These are phyloP conservation scores for Sitta europaea DNA, from an alignment of 2,113 vertebrate genomes.

Conservation along the genomic window DNA sequence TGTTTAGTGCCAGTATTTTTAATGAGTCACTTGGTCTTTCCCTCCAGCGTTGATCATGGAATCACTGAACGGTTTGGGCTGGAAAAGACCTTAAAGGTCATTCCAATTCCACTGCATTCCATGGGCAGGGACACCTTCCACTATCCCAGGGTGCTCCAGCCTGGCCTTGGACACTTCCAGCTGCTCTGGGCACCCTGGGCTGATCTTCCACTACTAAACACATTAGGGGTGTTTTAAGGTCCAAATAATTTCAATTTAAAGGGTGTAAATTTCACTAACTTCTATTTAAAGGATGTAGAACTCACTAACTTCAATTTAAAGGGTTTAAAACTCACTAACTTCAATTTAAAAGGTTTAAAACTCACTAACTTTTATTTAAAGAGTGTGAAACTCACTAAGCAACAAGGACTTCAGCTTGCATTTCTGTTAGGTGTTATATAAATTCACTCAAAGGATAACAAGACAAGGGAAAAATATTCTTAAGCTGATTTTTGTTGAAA, in stretches of 20 bases:
- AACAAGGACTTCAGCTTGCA: fast-evolving
- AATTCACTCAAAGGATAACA: neutral
- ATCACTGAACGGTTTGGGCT: neutral
- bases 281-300: neutral
- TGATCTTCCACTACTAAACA: neutral
- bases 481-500: neutral
- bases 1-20: neutral
- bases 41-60: neutral
- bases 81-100: neutral
- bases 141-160: neutral
- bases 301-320: neutral
- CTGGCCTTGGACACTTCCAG: neutral
- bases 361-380: neutral
- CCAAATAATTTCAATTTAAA: neutral
- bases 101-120: neutral
- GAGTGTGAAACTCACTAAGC: neutral
- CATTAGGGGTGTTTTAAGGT: neutral
- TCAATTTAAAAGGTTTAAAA: neutral
- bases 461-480: neutral
- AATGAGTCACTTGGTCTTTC: neutral
- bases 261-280: neutral
- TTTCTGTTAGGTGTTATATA: neutral
- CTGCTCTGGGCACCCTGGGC: neutral
- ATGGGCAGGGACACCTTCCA: neutral
- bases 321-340: neutral